Base-by-base conservation (phyloP, 2,888 invertebrate species). In the Helicoverpa assulta region DNA sequence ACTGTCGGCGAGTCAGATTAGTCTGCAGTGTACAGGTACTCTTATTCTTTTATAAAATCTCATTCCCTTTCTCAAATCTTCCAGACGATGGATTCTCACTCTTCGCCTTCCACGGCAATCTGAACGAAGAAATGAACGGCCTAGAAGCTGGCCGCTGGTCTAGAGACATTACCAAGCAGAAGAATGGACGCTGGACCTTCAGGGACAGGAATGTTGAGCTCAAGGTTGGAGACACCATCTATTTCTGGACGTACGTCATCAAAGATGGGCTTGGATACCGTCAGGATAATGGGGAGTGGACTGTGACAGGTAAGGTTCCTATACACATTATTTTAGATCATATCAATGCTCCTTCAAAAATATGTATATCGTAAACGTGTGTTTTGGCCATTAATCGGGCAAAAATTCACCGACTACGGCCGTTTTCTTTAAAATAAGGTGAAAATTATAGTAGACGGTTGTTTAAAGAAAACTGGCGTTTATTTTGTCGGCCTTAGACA, bases 241-340 rank as follows among this genome's bases (percentile, higher is more conserved):
- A 98, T 89, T 98, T 97, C 88, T 98, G 98, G 98, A 96, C 97
- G 0, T 97, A 97, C 84, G 97, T 97, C 0, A 95, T 97, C 58
- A 97, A 97, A 84, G 93, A 97, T 77, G 97, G 97, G 0, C 88
- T 97, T 29, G 98, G 98, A 0, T 97, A 97, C 85, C 94, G 97
- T n/a, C 96, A 97, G 81, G 96, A 97, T 72, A 96, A 97, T 86
- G 96, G 97, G 47, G 92, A 93, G 66, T 96, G 96, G 93, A 93
- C 88, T 3, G 96, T 97, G 0, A 92, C 91, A 73, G 96, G 97
- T 96, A 83, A 83, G 78, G 21, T 43, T 10, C 12, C 10, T 40
- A 3, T 40, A 26, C 26, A 2, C 4, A 26, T 0, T 26, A 26
- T 26, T 26, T 26, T 26, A 26, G 26, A 26, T 26, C 4, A 26